Conservation (phyloP, 2,797 vertebrate genomes). For the Okamejei kenojei region DNA sequence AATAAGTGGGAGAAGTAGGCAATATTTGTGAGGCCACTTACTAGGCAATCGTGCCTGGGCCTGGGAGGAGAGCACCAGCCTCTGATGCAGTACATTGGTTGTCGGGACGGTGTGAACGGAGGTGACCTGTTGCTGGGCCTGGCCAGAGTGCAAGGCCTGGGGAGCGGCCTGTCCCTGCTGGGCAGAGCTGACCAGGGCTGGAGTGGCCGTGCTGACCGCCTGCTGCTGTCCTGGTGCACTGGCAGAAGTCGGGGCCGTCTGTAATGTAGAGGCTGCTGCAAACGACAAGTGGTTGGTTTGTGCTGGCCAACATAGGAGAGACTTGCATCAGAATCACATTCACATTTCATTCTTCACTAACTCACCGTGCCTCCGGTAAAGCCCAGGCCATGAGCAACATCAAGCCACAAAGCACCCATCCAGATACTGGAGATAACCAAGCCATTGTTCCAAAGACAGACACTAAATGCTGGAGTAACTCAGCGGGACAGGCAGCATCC, state of each 20-base stretch:
- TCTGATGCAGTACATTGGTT: slow-evolving; percentile 80
- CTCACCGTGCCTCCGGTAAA: neutral
- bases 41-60: slow-evolving; percentile 98
- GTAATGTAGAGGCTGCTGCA: slow-evolving; percentile 73
- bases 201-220: slow-evolving; percentile 60
- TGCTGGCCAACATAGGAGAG: slow-evolving; percentile 52
- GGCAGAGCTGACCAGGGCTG: slow-evolving; percentile 56
- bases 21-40: slow-evolving; percentile 76
- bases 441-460: too few relatives aligned
- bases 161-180: slow-evolving; percentile 62
- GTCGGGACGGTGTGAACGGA: slow-evolving; percentile 76
- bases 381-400: neutral
- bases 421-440: too few relatives aligned
- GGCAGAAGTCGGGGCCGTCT: slow-evolving; percentile 73
- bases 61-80: slow-evolving; percentile 95
- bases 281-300: slow-evolving; percentile 72
- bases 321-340: slow-evolving; percentile 24
- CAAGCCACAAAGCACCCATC: neutral
- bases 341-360: slow-evolving; percentile 23
- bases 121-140: slow-evolving; percentile 62
- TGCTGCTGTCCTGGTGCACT: slow-evolving; percentile 65
- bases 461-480: too few relatives aligned
- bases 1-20: slow-evolving; percentile 28
- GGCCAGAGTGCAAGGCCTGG: slow-evolving; percentile 55
- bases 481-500: too few relatives aligned